Percentiles rank a stretch among this genome's conserved stretches.
Conservation (phyloP, 2,888 invertebrate genomes). For the Agonopterix alstromeriana region DNA sequence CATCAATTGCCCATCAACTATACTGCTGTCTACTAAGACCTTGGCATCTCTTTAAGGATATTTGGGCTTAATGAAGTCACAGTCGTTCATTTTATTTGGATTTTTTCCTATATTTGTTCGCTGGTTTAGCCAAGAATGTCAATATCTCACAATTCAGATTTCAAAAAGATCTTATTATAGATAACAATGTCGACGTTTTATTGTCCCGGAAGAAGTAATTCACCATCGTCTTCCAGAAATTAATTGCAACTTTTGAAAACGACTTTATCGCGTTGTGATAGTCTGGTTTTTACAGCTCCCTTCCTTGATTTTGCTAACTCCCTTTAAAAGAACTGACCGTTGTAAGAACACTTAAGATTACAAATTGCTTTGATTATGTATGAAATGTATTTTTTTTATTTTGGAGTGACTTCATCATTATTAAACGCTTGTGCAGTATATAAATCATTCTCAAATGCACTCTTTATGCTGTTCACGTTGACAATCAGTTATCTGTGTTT, state of each 20-base stretch:
- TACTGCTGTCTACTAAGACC: constrained; percentile 13
- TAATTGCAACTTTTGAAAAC: no score
- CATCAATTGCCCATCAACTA: constrained; percentile 24
- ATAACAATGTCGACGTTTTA: constrained; percentile 3
- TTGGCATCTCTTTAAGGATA: constrained; percentile 19
- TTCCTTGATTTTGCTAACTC: no score
- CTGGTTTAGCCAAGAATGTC: neutral
- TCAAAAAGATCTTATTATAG: neutral
- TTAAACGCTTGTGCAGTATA: no score
- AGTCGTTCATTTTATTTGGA: neutral
- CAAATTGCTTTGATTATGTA: no score
- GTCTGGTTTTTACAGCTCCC: no score
- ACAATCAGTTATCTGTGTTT: constrained; percentile 11
- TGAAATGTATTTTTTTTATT: no score
- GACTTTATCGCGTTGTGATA: no score
- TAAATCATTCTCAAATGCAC: no score
- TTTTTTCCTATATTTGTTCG: neutral
- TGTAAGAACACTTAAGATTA: no score
- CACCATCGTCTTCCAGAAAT: neutral
- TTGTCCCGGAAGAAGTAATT: constrained; percentile 4
- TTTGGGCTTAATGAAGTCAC: constrained; percentile 1
- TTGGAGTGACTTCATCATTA: no score
- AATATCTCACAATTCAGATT: neutral
- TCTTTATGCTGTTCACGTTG: constrained; percentile 14
- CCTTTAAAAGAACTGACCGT: no score